Conservation (phyloP, 2,888 invertebrate genomes). For the Beris chalybata region DNA sequence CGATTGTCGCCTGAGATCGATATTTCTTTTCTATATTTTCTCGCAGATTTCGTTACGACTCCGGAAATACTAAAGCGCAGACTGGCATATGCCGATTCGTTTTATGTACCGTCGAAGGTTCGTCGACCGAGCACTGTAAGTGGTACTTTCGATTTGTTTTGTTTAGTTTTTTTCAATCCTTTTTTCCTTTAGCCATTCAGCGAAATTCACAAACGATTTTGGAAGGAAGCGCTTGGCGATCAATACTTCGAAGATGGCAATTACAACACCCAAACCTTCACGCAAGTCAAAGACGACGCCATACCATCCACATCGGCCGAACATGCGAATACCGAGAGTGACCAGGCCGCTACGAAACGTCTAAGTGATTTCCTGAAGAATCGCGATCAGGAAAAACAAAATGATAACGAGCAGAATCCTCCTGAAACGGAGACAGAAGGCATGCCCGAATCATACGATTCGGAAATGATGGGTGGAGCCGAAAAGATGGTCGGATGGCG, state of each 20-base stretch:
- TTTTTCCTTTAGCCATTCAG: constrained; percentile 33
- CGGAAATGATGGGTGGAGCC: constrained; percentile 42
- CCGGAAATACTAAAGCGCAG: constrained; percentile 51
- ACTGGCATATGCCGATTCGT: constrained; percentile 27
- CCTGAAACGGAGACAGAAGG: constrained; percentile 43
- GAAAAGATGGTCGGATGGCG: constrained; percentile 75
- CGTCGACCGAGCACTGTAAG: constrained; percentile 32
- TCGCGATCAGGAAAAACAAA: constrained; percentile 45
- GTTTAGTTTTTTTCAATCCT: constrained; percentile 1
- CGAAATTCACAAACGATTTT: constrained; percentile 38
- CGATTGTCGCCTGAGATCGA: background rate
- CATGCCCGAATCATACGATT: constrained; percentile 25
- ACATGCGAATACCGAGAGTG: background rate
- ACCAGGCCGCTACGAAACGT: constrained; percentile 42
- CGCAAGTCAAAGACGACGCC: constrained; percentile 30
- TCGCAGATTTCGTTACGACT: constrained; percentile 53
- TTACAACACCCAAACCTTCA: constrained; percentile 25
- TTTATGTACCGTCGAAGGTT: constrained; percentile 20
- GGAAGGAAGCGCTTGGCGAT: constrained; percentile 39
- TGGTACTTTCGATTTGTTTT: background rate
- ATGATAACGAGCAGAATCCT: constrained; percentile 11
- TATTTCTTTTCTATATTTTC: constrained; percentile 39
- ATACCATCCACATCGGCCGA: constrained; percentile 42
- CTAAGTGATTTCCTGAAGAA: constrained; percentile 52
- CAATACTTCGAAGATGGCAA: constrained; percentile 34